Percentiles rank a stretch among this genome's conserved stretches.
Conservation (phyloP, 2,113 vertebrate genomes). For the Oreamnos americanus region DNA sequence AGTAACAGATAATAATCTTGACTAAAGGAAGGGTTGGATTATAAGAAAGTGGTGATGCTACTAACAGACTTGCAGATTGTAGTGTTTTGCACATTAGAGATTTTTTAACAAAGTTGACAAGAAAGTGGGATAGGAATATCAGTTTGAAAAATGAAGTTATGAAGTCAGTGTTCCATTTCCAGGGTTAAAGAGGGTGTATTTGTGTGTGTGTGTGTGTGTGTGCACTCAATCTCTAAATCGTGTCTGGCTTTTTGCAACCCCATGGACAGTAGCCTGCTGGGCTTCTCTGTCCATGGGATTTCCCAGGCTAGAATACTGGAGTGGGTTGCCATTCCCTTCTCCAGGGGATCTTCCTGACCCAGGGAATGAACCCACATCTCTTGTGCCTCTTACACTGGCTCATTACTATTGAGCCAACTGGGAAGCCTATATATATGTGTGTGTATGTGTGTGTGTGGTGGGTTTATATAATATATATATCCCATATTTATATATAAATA, state of each 20-base stretch:
- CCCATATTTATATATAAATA: background rate
- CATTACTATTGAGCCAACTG: background rate
- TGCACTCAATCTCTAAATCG: background rate
- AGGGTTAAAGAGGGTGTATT: background rate
- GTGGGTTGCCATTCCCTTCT: background rate
- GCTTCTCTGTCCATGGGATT: background rate
- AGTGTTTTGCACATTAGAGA: background rate
- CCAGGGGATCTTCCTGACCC: background rate
- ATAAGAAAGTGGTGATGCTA: background rate
- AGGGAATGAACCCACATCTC: background rate
- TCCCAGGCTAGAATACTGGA: background rate
- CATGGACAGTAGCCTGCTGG: rapidly evolving
- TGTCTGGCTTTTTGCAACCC: background rate
- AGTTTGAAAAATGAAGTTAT: background rate
- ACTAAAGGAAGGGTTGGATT: background rate
- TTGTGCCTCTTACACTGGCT: background rate
- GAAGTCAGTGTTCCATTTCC: background rate
- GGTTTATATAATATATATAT: background rate
- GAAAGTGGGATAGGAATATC: background rate
- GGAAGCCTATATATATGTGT: background rate
- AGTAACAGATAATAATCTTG: background rate
- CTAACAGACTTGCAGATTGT: background rate
- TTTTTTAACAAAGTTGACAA: background rate
- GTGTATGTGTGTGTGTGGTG: rapidly evolving
- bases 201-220: background rate